These are phyloP conservation scores for Cyrtonyx montezumae DNA, from an alignment of 2,113 vertebrate species.

Conservation along the genomic window DNA sequence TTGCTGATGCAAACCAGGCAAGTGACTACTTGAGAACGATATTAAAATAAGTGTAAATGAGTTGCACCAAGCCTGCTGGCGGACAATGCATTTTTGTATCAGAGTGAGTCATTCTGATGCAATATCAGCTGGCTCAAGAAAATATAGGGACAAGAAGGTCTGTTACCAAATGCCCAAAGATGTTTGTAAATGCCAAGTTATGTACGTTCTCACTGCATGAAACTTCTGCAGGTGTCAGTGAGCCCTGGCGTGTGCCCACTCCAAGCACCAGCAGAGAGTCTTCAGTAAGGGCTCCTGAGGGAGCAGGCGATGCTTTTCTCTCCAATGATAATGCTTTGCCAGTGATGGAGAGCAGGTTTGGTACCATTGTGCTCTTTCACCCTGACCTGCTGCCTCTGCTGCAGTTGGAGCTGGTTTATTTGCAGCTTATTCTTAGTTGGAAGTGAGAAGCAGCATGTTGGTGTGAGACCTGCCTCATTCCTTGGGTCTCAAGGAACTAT, in stretches of 20 bases:
- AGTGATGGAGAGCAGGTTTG: neutral
- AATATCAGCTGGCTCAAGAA: neutral
- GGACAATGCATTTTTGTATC: neutral
- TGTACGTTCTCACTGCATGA: neutral
- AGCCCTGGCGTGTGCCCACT: neutral
- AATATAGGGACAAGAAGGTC: neutral
- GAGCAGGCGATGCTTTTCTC: neutral
- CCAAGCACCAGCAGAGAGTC: neutral
- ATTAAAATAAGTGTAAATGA: neutral
- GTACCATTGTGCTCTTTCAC: neutral
- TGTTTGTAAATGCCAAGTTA: neutral
- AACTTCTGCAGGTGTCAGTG: neutral
- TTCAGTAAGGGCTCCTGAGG: neutral
- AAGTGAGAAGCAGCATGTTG: neutral
- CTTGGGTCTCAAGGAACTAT: neutral
- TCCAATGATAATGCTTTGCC: accelerated
- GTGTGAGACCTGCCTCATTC: neutral
- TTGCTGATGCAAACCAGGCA: neutral
- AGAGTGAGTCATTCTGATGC: neutral
- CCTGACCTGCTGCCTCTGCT: neutral
- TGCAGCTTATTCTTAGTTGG: neutral
- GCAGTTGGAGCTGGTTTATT: neutral
- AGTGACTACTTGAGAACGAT: neutral
- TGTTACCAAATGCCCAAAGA: neutral
- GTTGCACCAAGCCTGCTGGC: neutral